Base-by-base conservation (phyloP, 2,797 vertebrate genomes). In the Erithacus rubecula region DNA sequence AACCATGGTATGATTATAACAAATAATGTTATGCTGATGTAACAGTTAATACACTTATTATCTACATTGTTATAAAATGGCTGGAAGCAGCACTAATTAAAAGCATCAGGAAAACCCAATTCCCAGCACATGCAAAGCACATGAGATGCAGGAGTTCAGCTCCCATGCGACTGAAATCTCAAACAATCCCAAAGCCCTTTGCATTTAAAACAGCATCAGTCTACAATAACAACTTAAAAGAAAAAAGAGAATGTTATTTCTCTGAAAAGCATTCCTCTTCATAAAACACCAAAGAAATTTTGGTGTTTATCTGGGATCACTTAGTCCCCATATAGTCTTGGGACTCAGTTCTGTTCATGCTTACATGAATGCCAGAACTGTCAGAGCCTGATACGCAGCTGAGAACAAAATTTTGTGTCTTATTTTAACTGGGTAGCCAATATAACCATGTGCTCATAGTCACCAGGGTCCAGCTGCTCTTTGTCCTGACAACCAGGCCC, bases 31-130 rank as follows among this genome's bases (percentile, higher is more conserved):
- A 97, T 90, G 89, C 59, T 79, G 90, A 95, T 89, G 89, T 89
- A 97, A 91, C 83, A 93, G 85, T 96, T 97, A 97, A 97, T 90
- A 96, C 56, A 94, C 95, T 89, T 32, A 92, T 92, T 91, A 89
- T 70, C 92, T 43, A 64, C 59, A 43, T 79, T 80, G 89, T 93
- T 91, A 95, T 77, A 95, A 93, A 95, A 95, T 51, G 96, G 95
- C 94, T 95, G 82, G 94, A 94, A 89, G 95, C 80, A 87, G 95
- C 63, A 90, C 67, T 97, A 83, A 97, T 94, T 95, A 96, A 94
- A 87, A 96, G 94, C 89, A 96, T 84, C 63, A n/a, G 82, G 47
- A 91, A 83, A 95, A 89, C 43, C 58, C 77, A 80, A 80, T 65
- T 83, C 78, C 69, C 53, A 87, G 95, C 68, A 96, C 94, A 96